These are phyloP conservation scores for Python bivittatus DNA, from an alignment of 2,113 vertebrate species.

Conservation along the genomic window DNA sequence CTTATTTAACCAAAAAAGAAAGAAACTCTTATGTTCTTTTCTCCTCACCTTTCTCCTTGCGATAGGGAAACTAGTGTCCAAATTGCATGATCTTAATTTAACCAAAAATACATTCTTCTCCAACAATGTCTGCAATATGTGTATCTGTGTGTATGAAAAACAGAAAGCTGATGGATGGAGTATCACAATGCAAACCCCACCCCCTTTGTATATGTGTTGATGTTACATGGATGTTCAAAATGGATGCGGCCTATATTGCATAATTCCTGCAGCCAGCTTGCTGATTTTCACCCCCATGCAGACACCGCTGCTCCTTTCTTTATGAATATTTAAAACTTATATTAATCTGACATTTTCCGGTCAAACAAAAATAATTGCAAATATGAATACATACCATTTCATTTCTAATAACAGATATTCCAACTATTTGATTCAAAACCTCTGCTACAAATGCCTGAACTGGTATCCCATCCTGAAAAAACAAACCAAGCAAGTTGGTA, in stretches of 20 bases:
- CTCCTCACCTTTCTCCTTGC: neutral
- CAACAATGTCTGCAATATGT: neutral
- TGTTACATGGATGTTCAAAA: neutral
- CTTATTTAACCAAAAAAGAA: too few species aligned
- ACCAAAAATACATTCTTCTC: neutral
- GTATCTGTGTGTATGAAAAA: neutral
- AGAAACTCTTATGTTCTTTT: too few species aligned
- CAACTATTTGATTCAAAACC: slow-evolving; percentile 78
- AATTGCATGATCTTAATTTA: neutral
- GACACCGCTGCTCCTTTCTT: too few species aligned
- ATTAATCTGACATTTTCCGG: neutral
- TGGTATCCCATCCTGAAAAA: slow-evolving; percentile 78
- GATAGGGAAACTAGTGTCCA: neutral
- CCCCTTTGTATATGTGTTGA: neutral
- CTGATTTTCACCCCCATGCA: too few species aligned
- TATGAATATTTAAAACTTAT: neutral
- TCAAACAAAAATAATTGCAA: neutral
- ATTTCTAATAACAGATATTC: slow-evolving; percentile 81
- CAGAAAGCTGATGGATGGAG: neutral
- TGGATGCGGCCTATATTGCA: neutral
- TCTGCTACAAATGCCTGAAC: slow-evolving; percentile 84
- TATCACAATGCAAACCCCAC: neutral
- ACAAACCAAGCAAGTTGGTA: slow-evolving; percentile 33
- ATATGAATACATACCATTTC: slow-evolving; percentile 81
- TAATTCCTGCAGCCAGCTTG: too few species aligned